Evolutionary conservation across 2,113 vertebrate species (phyloP).

Genomic region (Grallaria varia): DNA sequence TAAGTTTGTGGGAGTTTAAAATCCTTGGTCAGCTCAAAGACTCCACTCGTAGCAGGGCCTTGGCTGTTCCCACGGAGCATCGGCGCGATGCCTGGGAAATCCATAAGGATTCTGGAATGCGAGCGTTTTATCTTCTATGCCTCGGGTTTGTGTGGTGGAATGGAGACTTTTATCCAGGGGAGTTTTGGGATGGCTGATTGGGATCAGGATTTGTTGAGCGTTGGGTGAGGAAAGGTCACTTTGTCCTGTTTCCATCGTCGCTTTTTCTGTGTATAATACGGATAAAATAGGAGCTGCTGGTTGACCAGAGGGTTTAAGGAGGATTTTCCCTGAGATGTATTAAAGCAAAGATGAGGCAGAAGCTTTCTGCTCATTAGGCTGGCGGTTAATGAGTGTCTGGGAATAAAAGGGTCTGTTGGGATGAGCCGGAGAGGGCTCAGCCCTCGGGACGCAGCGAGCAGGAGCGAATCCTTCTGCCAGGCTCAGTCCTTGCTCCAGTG

Average conservation of each 20-base stretch:
- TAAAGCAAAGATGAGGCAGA: background rate
- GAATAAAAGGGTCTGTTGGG: background rate
- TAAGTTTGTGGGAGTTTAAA: background rate
- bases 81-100: fast-evolving
- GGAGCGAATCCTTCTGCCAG: background rate
- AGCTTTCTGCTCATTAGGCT: background rate
- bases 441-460: fast-evolving
- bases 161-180: background rate
- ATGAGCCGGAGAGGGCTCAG: background rate
- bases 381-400: fast-evolving
- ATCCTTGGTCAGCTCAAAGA: background rate
- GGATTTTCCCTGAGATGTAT: background rate
- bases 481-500: background rate
- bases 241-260: background rate
- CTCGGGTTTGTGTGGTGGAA: background rate
- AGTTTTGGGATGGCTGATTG: background rate
- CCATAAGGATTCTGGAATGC: background rate
- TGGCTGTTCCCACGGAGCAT: background rate
- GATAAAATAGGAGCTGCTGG: background rate
- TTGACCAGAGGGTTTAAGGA: background rate
- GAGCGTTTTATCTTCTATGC: background rate
- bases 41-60: background rate
- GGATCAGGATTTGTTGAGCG: fast-evolving
- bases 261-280: background rate
- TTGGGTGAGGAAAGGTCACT: background rate